Percentiles rank a stretch among this genome's conserved stretches.
These are phyloP conservation scores for Pholis gunnellus DNA, from an alignment of 2,113 vertebrate species.

Conservation along the genomic window DNA sequence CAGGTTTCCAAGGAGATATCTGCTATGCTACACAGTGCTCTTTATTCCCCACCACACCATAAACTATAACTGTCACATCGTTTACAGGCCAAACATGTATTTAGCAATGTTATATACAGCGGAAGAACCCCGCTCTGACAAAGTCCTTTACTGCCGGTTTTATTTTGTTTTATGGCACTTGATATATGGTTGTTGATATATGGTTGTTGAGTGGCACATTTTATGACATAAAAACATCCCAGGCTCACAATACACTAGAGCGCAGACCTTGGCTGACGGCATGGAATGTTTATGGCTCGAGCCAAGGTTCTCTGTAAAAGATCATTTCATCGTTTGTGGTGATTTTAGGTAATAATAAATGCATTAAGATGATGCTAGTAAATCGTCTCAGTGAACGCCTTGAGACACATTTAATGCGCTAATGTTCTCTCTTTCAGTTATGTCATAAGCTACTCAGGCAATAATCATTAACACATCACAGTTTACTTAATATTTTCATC, in stretches of 20 bases:
- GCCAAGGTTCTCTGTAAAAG: conserved; percentile 43
- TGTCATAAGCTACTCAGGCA: conserved; percentile 29
- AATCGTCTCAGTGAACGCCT: conserved; percentile 36
- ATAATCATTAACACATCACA: conserved; percentile 65
- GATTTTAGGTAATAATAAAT: conserved; percentile 56
- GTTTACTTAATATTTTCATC: conserved; percentile 46
- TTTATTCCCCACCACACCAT: conserved; percentile 55
- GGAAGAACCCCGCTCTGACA: conserved; percentile 18
- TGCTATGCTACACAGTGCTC: conserved; percentile 64
- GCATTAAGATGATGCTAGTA: conserved; percentile 50
- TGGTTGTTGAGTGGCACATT: conserved; percentile 41
- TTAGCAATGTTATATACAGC: conserved; percentile 57
- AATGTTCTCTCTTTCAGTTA: conserved; percentile 49
- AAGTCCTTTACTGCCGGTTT: conserved; percentile 52
- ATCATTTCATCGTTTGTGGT: conserved; percentile 35
- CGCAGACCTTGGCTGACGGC: conserved; percentile 24
- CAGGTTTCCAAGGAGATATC: conserved; percentile 51
- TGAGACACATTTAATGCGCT: conserved; percentile 40
- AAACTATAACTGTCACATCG: conserved; percentile 47
- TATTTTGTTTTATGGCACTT: conserved; percentile 65
- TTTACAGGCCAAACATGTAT: conserved; percentile 39
- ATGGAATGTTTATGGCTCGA: conserved; percentile 22
- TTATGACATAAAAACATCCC: conserved; percentile 48
- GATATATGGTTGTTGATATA: conserved; percentile 56
- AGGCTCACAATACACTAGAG: conserved; percentile 31